Base-by-base conservation (phyloP, 2,888 invertebrate genomes). In the Temnothorax unifasciatus region DNA sequence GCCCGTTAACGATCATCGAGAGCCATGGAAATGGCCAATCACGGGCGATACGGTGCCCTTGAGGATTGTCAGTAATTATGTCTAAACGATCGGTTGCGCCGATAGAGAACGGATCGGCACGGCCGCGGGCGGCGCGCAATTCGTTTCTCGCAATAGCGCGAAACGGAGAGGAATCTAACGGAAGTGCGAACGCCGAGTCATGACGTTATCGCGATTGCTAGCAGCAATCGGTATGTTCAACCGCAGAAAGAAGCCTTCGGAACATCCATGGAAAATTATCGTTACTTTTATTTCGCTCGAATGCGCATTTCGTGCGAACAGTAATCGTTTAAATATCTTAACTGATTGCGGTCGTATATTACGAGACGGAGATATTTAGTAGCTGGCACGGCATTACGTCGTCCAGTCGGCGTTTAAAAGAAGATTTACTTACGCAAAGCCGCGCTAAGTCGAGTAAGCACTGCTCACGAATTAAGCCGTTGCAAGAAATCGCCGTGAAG, bases 1-100 rank as follows among this genome's bases (percentile, higher is more conserved):
- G 82, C 79, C 90, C 88, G 88, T 89, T 92, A 92, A 91, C 90
- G 92, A 90, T 89, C 90, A 69, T 85, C 76, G 86, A 82, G 87
- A 84, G 75, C 87, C 91, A 87, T 91, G 90, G 88, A 92, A 92
- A 92, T 91, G 87, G 90, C 90, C 90, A 91, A 92, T 92, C 92
- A 84, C 77, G 85, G 74, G 54, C 87, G 89, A 91, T 92, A 91
- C 86, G 84, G 85, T 82, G 87, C 91, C 89, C 90, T 86, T 86
- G 88, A 91, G 89, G 86, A 90, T 89, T 88, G 90, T 89, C 85
- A 74, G 90, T 92, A 92, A 92, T 92, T 92, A 92, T 92, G 91
- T 92, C 89, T 90, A 90, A 91, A 90, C 89, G 92, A 90, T 92
- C 92, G 88, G 87, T 85, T 86, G 86, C 82, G 79, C 77, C 88